Evolutionary conservation across 2,113 vertebrate species (phyloP).

Genomic region (Chloroceryle aenea): DNA sequence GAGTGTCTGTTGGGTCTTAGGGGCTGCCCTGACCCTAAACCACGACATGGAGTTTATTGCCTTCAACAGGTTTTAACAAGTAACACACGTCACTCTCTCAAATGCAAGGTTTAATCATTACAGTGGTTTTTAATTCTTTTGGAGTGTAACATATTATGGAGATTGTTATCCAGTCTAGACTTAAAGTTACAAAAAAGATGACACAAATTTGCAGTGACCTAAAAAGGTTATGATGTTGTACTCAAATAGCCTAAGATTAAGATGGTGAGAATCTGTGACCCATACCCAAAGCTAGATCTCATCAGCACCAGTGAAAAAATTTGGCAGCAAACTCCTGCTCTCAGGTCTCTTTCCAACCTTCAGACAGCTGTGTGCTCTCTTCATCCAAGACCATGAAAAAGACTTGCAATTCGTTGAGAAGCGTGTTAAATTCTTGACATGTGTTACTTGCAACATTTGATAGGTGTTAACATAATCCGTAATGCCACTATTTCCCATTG

Average conservation of each 20-base stretch:
- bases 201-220: background rate
- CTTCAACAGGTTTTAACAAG: background rate
- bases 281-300: conserved; percentile 49
- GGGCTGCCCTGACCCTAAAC: too few species aligned
- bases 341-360: conserved; percentile 57
- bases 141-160: background rate
- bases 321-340: conserved; percentile 62
- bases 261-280: background rate
- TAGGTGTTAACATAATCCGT: background rate
- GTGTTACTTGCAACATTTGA: conserved; percentile 45
- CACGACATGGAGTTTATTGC: background rate
- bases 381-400: conserved; percentile 61
- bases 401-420: conserved; percentile 50
- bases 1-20: too few species aligned
- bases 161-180: background rate
- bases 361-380: conserved; percentile 57
- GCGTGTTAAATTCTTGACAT: conserved; percentile 35
- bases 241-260: background rate
- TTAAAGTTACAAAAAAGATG: background rate
- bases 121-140: background rate
- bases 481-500: background rate
- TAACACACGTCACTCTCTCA: background rate
- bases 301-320: conserved; percentile 64
- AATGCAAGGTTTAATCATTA: background rate
- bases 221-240: background rate